These are phyloP conservation scores for Parascotia fuliginaria DNA, from an alignment of 2,888 invertebrate genomes.

Conservation along the genomic window DNA sequence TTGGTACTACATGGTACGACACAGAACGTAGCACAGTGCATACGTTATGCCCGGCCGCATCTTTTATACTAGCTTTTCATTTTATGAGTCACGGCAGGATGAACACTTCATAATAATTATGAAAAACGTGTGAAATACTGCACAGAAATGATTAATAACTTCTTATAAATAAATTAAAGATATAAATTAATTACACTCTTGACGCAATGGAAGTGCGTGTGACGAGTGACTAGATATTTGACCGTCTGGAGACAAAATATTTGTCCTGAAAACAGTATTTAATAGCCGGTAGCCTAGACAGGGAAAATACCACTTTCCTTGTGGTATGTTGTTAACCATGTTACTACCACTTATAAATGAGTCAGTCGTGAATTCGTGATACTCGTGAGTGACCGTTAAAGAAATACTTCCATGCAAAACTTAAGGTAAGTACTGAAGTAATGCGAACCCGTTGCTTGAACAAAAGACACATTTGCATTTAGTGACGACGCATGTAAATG, in stretches of 20 bases:
- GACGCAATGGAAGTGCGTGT: too few relatives aligned
- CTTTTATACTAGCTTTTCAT: constrained; percentile 60
- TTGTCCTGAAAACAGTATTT: too few relatives aligned
- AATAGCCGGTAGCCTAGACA: background rate
- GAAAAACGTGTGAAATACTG: constrained; percentile 38
- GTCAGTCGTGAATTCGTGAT: constrained; percentile 41
- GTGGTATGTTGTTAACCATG: background rate
- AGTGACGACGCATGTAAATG: constrained; percentile 41
- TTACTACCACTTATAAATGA: constrained; percentile 27
- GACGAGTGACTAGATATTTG: too few relatives aligned
- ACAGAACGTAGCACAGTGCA: constrained; percentile 44
- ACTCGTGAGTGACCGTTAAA: constrained; percentile 46
- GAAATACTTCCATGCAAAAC: constrained; percentile 56
- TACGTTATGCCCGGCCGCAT: constrained; percentile 57
- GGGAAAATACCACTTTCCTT: background rate
- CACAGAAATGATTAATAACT: too few relatives aligned
- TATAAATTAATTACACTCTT: too few relatives aligned
- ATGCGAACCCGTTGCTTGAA: constrained; percentile 44
- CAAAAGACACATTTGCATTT: constrained; percentile 58
- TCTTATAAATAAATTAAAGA: too few relatives aligned
- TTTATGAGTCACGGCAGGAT: constrained; percentile 48
- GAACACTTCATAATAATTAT: constrained; percentile 43
- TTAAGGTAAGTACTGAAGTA: constrained; percentile 27
- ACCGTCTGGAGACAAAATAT: too few relatives aligned
- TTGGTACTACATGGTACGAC: constrained; percentile 3